Conservation (phyloP, 30 jellyfish, hydroid and myxozoan species). For the Euphysa ruthae region DNA sequence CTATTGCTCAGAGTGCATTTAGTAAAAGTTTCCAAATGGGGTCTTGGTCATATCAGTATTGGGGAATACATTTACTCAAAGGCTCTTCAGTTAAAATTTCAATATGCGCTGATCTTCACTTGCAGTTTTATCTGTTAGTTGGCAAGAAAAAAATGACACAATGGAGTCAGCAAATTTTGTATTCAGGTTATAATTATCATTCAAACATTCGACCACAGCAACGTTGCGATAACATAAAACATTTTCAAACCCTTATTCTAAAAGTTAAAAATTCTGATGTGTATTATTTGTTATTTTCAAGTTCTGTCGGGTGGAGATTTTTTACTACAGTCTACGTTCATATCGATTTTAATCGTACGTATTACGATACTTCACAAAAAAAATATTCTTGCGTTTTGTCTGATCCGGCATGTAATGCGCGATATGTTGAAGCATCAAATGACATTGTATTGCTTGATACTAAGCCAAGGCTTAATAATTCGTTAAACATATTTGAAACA, state of each 20-base stretch:
- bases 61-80: constrained; percentile 53
- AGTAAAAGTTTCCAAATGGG: constrained; percentile 49
- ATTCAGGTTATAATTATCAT: constrained; percentile 19
- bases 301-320: constrained; percentile 93
- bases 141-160: constrained; percentile 41
- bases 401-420: constrained; percentile 33
- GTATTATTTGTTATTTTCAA: constrained; percentile 46
- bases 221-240: constrained; percentile 25
- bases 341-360: constrained; percentile 48
- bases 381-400: constrained; percentile 17
- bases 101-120: constrained; percentile 68
- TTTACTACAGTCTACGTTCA: constrained; percentile 32
- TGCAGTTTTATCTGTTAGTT: constrained; percentile 57
- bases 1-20: neutral
- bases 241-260: constrained; percentile 10
- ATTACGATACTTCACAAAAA: constrained; percentile 32
- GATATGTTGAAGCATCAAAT: constrained; percentile 33
- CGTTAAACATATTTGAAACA: constrained; percentile 21
- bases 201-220: constrained; percentile 40
- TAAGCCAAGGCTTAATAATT: neutral
- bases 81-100: constrained; percentile 48
- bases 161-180: constrained; percentile 63
- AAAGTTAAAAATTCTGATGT: constrained; percentile 27
- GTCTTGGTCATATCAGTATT: constrained; percentile 78
- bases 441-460: constrained; percentile 42